Percentiles rank a stretch among this genome's conserved stretches.
Conservation (phyloP, 2,113 vertebrate genomes). For the Gallinago jamesoni region DNA sequence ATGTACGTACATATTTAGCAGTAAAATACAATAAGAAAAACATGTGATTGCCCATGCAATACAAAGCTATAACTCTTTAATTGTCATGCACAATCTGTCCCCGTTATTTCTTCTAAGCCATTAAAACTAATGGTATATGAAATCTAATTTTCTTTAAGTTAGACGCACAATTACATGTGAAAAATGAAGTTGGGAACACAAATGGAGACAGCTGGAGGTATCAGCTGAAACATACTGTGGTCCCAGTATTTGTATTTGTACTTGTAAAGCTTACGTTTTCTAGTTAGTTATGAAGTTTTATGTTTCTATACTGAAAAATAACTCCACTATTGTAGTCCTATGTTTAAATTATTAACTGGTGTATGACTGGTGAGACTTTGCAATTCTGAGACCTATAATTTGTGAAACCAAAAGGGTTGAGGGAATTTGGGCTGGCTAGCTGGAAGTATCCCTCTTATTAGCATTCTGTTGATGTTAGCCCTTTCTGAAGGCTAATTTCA, state of each 20-base stretch:
- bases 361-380: neutral
- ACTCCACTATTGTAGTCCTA: neutral
- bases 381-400: neutral
- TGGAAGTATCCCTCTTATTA: neutral
- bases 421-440: neutral
- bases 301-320: neutral
- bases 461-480: neutral
- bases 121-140: neutral
- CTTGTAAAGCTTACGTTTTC: neutral
- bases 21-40: neutral
- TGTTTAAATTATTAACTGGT: neutral
- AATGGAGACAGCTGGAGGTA: neutral
- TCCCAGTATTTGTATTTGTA: neutral
- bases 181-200: neutral
- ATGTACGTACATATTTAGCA: neutral
- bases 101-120: neutral
- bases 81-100: neutral
- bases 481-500: neutral
- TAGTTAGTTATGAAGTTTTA: neutral
- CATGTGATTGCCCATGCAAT: neutral
- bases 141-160: constrained; percentile 26
- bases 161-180: neutral
- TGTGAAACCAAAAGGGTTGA: neutral
- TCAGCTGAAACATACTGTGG: neutral
- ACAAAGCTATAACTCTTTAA: neutral